Evolutionary conservation across 2,888 invertebrate species (phyloP).

Genomic region (Vanessa cardui): DNA sequence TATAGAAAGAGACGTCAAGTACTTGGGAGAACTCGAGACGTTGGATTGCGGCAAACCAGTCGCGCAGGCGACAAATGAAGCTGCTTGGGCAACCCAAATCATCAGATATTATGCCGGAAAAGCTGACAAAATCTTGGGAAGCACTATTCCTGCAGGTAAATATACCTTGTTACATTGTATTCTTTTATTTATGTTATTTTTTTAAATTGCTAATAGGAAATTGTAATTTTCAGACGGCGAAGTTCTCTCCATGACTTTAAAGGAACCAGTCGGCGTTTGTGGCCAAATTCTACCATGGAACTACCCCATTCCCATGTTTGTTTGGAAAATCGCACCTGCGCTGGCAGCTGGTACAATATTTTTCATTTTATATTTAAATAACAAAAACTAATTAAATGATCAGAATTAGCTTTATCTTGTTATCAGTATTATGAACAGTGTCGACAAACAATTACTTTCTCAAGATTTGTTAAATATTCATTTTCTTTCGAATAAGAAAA

Average conservation of each 20-base stretch:
- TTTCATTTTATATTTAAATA: neutral
- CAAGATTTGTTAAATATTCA: too few species aligned
- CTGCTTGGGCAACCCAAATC: conserved; percentile 84
- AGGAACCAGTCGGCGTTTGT: conserved; percentile 94
- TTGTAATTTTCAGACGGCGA: conserved; percentile 85
- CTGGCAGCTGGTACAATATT: conserved; percentile 84
- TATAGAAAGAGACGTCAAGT: conserved; percentile 88
- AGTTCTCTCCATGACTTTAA: conserved; percentile 90
- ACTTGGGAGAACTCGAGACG: conserved; percentile 94
- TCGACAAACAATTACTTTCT: too few species aligned
- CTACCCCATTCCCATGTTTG: conserved; percentile 95
- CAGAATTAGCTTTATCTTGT: too few species aligned
- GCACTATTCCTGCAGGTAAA: conserved; percentile 86
- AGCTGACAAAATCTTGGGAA: conserved; percentile 93
- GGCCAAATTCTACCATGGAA: conserved; percentile 98
- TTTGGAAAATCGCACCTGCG: conserved; percentile 96
- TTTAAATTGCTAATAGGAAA: neutral
- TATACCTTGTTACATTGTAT: neutral
- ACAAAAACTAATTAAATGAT: too few species aligned
- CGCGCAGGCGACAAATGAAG: conserved; percentile 86
- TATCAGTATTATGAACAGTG: too few species aligned
- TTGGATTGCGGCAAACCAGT: conserved; percentile 97
- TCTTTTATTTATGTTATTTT: neutral
- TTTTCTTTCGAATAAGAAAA: too few species aligned
- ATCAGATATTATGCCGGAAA: conserved; percentile 95